phyloP scores from a whole-genome alignment of 2,113 vertebrate species.

The Rhinogobius similis region DNA sequence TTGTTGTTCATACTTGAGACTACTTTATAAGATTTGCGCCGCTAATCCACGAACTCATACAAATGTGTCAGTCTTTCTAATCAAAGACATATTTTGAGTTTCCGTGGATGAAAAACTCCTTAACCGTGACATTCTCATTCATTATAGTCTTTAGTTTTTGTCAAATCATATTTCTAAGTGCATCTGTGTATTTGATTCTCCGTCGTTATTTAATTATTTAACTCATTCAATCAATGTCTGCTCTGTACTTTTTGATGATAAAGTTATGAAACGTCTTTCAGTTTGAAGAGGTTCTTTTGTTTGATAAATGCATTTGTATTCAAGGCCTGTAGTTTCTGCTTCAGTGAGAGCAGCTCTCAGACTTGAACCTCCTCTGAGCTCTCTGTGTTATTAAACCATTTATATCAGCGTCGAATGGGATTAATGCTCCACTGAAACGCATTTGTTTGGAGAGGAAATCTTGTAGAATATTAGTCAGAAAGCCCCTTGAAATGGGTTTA shows the following conservation, averaged over 20 bases:
- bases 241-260: not conserved
- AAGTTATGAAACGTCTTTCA: not conserved
- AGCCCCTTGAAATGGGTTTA: not conserved
- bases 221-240: not conserved
- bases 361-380: not conserved
- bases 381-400: not conserved
- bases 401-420: not conserved
- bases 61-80: too few species aligned
- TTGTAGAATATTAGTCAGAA: not conserved
- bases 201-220: not conserved
- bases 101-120: too few species aligned
- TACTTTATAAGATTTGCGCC: too few species aligned
- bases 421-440: slow-evolving; percentile 1
- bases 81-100: too few species aligned
- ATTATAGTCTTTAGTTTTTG: not conserved
- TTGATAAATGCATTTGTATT: not conserved
- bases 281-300: not conserved
- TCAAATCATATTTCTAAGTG: not conserved
- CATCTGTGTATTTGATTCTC: not conserved
- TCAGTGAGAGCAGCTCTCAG: not conserved
- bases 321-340: not conserved
- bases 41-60: too few species aligned
- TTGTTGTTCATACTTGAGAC: too few species aligned
- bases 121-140: too few species aligned
- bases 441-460: not conserved